These are phyloP conservation scores for Telenomus remus DNA, from an alignment of 1,140 invertebrate species.

Conservation along the genomic window DNA sequence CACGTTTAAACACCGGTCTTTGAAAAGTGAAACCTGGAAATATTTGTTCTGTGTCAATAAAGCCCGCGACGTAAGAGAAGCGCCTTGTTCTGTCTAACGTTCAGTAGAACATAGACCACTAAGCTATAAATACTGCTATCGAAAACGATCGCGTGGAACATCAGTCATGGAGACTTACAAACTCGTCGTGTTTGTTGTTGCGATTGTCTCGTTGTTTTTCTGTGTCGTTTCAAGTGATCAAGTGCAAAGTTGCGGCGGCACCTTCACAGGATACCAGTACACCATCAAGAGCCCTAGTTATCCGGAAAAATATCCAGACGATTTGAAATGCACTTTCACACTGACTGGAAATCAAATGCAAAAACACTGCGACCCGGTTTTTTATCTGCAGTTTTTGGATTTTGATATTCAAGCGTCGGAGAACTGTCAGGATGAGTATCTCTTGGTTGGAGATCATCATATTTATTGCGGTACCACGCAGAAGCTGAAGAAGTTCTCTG, in stretches of 20 bases:
- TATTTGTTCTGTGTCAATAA: constrained; percentile 67
- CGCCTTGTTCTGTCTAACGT: constrained; percentile 28
- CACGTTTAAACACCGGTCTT: constrained; percentile 60
- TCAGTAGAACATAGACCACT: constrained; percentile 55
- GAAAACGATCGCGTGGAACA: constrained; percentile 6
- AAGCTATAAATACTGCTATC: constrained; percentile 1
- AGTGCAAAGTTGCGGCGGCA: constrained; percentile 61
- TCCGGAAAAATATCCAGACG: constrained; percentile 72
- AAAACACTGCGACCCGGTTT: constrained; percentile 72
- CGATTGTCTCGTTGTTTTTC: neutral
- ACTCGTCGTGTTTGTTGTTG: constrained; percentile 2
- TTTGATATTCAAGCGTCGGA: constrained; percentile 73
- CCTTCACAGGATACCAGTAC: constrained; percentile 64
- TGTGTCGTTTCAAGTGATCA: constrained; percentile 16
- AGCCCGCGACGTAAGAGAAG: constrained; percentile 62
- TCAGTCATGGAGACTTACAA: constrained; percentile 12
- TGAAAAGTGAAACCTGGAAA: constrained; percentile 64
- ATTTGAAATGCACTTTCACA: constrained; percentile 74
- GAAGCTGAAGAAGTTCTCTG: constrained; percentile 73
- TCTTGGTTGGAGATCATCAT: constrained; percentile 70
- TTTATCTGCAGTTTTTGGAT: constrained; percentile 77
- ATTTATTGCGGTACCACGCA: constrained; percentile 74
- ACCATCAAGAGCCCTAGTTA: constrained; percentile 73
- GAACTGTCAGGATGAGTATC: constrained; percentile 74
- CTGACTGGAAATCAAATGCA: constrained; percentile 71